Conservation (phyloP, 2,113 vertebrate genomes). For the Hylia prasina region DNA sequence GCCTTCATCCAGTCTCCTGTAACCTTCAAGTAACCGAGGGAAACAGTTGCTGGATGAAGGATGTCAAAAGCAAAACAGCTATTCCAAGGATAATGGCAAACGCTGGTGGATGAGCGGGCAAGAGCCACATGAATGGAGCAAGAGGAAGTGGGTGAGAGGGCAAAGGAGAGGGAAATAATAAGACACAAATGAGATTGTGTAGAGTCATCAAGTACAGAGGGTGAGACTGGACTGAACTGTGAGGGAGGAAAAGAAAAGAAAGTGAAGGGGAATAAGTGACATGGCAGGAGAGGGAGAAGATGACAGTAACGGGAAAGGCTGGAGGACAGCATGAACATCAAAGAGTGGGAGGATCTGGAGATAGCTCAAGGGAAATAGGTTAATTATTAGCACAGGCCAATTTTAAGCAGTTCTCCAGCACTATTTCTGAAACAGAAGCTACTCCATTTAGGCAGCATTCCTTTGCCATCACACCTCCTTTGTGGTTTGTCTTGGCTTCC, state of each 20-base stretch:
- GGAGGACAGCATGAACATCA: neutral
- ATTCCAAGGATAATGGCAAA: neutral
- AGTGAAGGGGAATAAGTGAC: neutral
- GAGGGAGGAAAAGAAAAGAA: neutral
- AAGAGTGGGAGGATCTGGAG: neutral
- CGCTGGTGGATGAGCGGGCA: neutral
- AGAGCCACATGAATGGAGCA: neutral
- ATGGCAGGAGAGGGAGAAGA: neutral
- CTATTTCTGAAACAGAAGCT: neutral
- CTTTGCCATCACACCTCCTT: neutral
- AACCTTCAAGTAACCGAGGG: neutral
- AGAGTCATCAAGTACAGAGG: neutral
- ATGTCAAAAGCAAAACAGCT: neutral
- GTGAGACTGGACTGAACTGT: neutral
- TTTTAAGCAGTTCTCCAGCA: neutral
- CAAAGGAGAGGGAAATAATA: neutral
- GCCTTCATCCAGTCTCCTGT: neutral
- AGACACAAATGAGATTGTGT: neutral
- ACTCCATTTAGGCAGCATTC: neutral
- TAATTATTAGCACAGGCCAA: conserved; percentile 27
- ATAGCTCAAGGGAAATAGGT: neutral
- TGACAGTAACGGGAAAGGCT: neutral
- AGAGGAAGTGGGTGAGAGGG: neutral
- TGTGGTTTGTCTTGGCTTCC: neutral
- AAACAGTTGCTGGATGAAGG: neutral